Base-by-base conservation (phyloP, 2,888 invertebrate species). In the Baronia brevicornis region DNA sequence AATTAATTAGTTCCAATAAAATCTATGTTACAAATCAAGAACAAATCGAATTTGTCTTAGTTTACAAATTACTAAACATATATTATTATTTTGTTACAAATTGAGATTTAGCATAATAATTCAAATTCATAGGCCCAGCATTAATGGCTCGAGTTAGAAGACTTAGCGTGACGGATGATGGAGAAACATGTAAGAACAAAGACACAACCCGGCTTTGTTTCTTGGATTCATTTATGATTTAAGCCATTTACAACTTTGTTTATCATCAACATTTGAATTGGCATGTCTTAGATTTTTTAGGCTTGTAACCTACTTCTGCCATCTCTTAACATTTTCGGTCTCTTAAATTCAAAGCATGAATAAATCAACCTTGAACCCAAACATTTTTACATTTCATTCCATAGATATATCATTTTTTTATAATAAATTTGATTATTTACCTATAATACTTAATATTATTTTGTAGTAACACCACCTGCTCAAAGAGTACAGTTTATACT, bases 401-500 rank as follows among this genome's bases (percentile, higher is more conserved):
- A 18, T n/a, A n/a, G n/a, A n/a, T n/a, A n/a, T n/a, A n/a, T n/a
- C n/a, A n/a, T n/a, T n/a, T n/a, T n/a, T n/a, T 26, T 26, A 14
- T 26, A 5, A 10, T 6, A 13, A 18, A 10, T 27, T 4, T 14
- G 0, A 31, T 7, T n/a, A 19, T 1, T 28, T 1, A 12, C 7
- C 9, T 7, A 3, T 28, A 12, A 20, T 19, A 4, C 8, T 8
- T 1, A 1, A 29, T 10, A 22, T 29, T 12, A 9, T 37, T 73
- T 73, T 35, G n/a, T 70, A 95, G 96, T 91, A 53, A 95, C 95
- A 30, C 95, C 96, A 24, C 98, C 98, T 7, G 94, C 97, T 29
- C 97, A 98, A 79, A 89, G 98, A 58, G 97, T 98, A 29, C 98
- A 98, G 82, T 97, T 97, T 66, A 96, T 98, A 60, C 88, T 98